These are phyloP conservation scores for Fopius arisanus DNA, from an alignment of 1,140 invertebrate species.

Conservation along the genomic window DNA sequence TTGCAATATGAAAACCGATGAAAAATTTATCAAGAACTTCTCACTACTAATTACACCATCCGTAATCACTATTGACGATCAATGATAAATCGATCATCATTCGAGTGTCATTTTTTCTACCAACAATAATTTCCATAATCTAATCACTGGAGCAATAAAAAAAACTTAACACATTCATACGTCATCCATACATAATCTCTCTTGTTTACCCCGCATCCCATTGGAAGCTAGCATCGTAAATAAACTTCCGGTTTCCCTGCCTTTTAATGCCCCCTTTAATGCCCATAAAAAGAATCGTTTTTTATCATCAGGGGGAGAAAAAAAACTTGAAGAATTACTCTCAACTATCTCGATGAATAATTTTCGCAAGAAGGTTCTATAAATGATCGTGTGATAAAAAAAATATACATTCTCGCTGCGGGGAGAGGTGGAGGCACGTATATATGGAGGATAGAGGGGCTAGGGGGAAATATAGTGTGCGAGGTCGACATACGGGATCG, in stretches of 20 bases:
- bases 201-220: neutral
- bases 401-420: constrained; percentile 5
- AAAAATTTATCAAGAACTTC: neutral
- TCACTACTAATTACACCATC: neutral
- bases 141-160: neutral
- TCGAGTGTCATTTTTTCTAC: neutral
- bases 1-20: no score
- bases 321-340: neutral
- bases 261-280: neutral
- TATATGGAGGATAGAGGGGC: neutral
- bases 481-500: constrained; percentile 34
- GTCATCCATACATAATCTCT: neutral
- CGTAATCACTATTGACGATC: neutral
- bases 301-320: neutral
- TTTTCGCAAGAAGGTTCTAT: constrained; percentile 19
- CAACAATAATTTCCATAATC: neutral
- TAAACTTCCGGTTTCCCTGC: constrained; percentile 10
- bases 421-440: neutral
- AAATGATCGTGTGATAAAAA: constrained; percentile 25
- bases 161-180: constrained; percentile 11
- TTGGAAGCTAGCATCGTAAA: constrained; percentile 2
- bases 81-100: neutral
- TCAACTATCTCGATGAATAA: constrained; percentile 16
- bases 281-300: neutral
- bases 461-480: constrained; percentile 14